Evolutionary conservation across 2,113 vertebrate species (phyloP).

Genomic region (Turnix velox): DNA sequence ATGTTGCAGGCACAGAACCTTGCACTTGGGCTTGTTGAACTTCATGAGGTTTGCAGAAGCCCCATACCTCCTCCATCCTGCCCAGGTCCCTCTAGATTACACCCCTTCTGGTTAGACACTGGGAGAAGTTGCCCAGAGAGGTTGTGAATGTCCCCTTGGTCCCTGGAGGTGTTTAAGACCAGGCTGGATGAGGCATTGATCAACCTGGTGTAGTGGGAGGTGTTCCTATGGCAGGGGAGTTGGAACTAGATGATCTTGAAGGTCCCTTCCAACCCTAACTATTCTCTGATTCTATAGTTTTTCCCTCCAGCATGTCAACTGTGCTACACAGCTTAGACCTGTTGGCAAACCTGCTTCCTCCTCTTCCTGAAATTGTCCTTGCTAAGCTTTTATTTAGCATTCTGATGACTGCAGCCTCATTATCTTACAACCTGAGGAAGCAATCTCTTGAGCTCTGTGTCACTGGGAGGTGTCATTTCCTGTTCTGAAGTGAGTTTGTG

Average conservation of each 20-base stretch:
- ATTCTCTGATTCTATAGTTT: no score
- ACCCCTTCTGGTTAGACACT: no score
- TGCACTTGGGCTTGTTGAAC: background rate
- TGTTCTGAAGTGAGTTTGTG: background rate
- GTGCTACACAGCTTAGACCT: background rate
- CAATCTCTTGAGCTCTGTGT: background rate
- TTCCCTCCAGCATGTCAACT: background rate
- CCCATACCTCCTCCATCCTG: background rate
- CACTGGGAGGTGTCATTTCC: background rate
- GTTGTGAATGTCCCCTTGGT: no score
- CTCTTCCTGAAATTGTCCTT: background rate
- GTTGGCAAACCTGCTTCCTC: background rate
- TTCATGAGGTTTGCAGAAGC: background rate
- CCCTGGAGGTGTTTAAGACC: no score
- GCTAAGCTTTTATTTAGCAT: background rate
- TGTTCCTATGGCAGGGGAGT: no score
- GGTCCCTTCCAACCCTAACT: no score
- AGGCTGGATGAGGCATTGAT: no score
- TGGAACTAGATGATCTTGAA: no score
- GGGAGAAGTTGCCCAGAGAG: no score
- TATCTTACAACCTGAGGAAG: background rate
- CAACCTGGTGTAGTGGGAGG: no score
- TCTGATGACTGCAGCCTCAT: background rate
- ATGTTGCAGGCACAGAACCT: background rate
- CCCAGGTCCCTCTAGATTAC: background rate